Base-by-base conservation (phyloP, 2,797 vertebrate genomes). In the Enteromius afrohamiltoni region DNA sequence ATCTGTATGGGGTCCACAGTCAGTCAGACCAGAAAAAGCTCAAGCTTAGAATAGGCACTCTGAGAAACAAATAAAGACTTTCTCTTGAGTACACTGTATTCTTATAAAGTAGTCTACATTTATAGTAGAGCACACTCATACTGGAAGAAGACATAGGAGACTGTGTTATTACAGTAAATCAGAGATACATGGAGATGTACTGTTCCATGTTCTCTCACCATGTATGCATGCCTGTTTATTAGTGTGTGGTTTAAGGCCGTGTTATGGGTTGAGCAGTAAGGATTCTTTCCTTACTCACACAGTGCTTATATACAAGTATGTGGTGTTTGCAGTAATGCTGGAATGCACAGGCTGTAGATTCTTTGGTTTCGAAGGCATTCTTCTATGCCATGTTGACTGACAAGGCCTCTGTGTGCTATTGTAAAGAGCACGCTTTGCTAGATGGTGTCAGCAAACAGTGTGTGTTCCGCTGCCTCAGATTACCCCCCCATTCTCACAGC, bases 291-390 rank as follows among this genome's bases (percentile, higher is more conserved):
- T 77, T n/a, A 45, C 79, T 80, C 82, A 91, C 89, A 87, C 76
- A 85, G 88, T 88, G 90, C 93, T 94, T 92, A 93, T 94, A 86
- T 89, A 88, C 89, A 90, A 88, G 87, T 88, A 86, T 88, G 86
- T 83, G 86, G 88, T 95, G 94, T 95, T 95, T 95, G 94, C 92
- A 91, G 93, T 93, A 92, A 92, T 37, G 64, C 85, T 91, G 92
- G 91, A 94, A 94, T 91, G 87, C 89, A 90, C 81, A 83, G 80
- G 42, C 37, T 85, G 81, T 79, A 83, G 93, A 94, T 93, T 92
- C 92, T 91, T 94, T 88, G 90, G 90, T 93, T 94, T 93, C 91
- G 10, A 88, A 89, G 89, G 88, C 92, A 95, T 95, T 94, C 94
- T 92, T 94, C 67, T 55, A 45, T 79, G 26, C 83, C 60, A 87